Percentiles rank a stretch among this genome's conserved stretches.
Conservation (phyloP, 35 echinoderm and acorn worm genomes). For the Apostichopus japonicus region DNA sequence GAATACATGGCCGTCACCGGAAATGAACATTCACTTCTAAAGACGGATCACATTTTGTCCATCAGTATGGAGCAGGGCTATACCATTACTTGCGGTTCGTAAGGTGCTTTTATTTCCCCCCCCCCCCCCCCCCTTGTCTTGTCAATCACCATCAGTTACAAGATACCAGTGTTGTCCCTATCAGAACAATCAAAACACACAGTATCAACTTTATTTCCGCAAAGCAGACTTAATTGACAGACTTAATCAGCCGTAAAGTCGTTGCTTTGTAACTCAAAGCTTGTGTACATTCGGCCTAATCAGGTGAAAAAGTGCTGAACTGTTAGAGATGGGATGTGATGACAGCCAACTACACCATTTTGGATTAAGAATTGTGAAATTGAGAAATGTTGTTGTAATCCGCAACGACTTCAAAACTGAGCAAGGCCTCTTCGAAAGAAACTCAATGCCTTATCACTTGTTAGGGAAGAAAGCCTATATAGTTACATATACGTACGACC, state of each 20-base stretch:
- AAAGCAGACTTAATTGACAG: constrained; percentile 1
- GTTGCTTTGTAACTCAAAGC: background rate
- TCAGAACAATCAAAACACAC: background rate
- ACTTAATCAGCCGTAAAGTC: background rate
- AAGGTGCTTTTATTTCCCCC: no score
- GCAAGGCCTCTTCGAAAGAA: background rate
- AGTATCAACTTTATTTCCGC: background rate
- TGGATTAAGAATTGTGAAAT: background rate
- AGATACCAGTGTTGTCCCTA: constrained; percentile 7
- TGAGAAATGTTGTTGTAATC: background rate
- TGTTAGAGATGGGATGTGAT: background rate
- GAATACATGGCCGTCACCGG: no score
- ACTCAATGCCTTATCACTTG: background rate
- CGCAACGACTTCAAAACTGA: background rate
- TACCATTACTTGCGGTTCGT: no score
- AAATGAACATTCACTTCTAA: no score
- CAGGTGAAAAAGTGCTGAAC: background rate
- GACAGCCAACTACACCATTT: background rate
- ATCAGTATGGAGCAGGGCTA: no score
- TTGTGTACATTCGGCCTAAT: background rate
- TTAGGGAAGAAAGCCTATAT: background rate
- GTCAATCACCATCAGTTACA: background rate
- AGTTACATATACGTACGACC: no score
- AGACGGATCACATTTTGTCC: no score
- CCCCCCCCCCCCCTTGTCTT: background rate